Base-by-base conservation (phyloP, 1,140 invertebrate species). In the Amyelois transitella region DNA sequence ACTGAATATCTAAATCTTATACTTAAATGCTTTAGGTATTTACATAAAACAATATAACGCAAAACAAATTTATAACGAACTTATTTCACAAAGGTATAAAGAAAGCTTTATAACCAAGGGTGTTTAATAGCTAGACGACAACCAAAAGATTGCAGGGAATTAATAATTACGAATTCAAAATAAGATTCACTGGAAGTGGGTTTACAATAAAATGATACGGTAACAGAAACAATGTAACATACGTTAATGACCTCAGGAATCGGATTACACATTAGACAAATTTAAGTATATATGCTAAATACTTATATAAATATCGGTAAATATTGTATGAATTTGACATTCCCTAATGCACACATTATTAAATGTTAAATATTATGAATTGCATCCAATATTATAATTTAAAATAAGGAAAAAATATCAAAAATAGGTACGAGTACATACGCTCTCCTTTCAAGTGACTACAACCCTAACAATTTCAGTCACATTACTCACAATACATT, bases 21-120 rank as follows among this genome's bases (percentile, higher is more conserved):
- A 44, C 28, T 55, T 51, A 56, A 51, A 56, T 56, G 55, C 47
- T 51, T 56, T 56, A 51, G 43, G 19, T 56, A 56, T 56, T 51
- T 56, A 56, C 55, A 56, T 45, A 51, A 56, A 56, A 14, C 1
- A 38, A 56, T n/a, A 25, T 51, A 51, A 56, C 28, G 38, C 22
- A 20, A 56, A 56, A 51, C 48, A 56, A 56, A 6, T 38, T 4
- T 14, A 38, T 38, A 38, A 38, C n/a, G n/a, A 12, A 14, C n/a
- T 14, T 14, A 38, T 38, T 38, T n/a, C n/a, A n/a, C n/a, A n/a
- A n/a, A n/a, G n/a, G n/a, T n/a, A n/a, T n/a, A n/a, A n/a, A n/a
- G n/a, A n/a, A n/a, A n/a, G n/a, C n/a, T n/a, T n/a, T n/a, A n/a
- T n/a, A n/a, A n/a, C n/a, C n/a, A n/a, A n/a, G n/a, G n/a, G n/a